Base-by-base conservation (phyloP, 1,140 invertebrate genomes). In the Drosophila cardini region DNA sequence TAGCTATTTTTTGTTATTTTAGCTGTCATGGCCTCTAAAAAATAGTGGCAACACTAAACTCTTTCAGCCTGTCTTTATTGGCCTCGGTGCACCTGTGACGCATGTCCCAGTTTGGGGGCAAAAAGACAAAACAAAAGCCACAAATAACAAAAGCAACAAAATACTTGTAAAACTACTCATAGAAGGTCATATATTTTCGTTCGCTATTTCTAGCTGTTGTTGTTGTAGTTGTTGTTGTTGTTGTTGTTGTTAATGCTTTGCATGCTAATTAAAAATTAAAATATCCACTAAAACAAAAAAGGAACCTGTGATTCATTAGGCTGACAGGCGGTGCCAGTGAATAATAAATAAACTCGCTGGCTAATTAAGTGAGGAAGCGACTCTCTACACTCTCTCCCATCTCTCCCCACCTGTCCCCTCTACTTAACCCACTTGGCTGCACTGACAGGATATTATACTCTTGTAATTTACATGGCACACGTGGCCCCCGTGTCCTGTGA, bases 201-300 rank as follows among this genome's bases (percentile, higher is more conserved):
- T 72, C 68, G 52, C 9, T n/a, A 10, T 30, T 30, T 48, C 21
- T 4, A 26, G 10, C 21, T 15, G 45, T 42, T 52, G 55, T 36
- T 32, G 46, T n/a, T 15, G 9, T n/a, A 46, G 18, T 18, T 70
- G 36, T 21, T 13, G 26, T 30, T 56, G 26, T 70, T 61, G 67
- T 65, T 73, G 72, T 69, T 56, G 62, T 55, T 46, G 62, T 9
- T 64, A 76, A 84, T 78, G 73, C 81, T 77, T 87, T 89, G 84
- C 79, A 80, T 87, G 77, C 80, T 84, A 89, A 87, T 87, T 86
- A 87, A 87, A 87, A 87, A 87, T 87, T 87, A 87, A 87, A 87
- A 87, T 87, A 89, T 89, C 80, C 73, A 80, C 80, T 80, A 87
- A 78, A 89, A 84, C 43, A 64, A 67, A 72, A 76, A 65, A 64